phyloP scores from a whole-genome alignment of 2,797 vertebrate genomes.

The Cottoperca gobio region DNA sequence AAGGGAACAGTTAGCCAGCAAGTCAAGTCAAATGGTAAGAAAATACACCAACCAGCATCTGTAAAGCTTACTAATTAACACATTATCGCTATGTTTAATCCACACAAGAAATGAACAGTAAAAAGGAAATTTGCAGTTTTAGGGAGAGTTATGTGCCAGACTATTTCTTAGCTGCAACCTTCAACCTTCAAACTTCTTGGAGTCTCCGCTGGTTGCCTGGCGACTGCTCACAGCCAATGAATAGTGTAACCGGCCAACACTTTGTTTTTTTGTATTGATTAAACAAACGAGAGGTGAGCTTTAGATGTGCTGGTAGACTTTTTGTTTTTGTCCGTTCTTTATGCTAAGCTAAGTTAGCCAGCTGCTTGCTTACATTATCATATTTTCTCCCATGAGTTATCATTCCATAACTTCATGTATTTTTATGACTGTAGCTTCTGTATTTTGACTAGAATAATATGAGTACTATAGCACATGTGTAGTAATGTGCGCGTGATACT shows the following conservation, averaged over 20 bases:
- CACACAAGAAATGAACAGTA: neutral
- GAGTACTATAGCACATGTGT: neutral
- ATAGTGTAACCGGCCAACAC: neutral
- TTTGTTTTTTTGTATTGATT: neutral
- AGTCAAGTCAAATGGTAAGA: neutral
- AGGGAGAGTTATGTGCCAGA: neutral
- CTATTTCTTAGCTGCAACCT: neutral
- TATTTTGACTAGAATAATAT: neutral
- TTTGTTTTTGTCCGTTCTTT: neutral
- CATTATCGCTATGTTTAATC: neutral
- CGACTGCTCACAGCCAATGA: conserved; percentile 2
- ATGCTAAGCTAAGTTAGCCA: neutral
- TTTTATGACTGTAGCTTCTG: neutral
- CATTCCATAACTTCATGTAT: neutral
- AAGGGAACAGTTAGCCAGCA: neutral
- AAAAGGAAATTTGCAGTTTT: neutral
- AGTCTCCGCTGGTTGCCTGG: neutral
- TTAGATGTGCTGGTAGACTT: neutral
- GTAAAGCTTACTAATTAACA: neutral
- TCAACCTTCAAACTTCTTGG: conserved; percentile 12
- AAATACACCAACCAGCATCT: neutral
- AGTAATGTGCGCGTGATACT: conserved; percentile 63
- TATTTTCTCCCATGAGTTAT: neutral
- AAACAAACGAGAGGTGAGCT: neutral
- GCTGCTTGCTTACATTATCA: neutral